phyloP scores from a whole-genome alignment of 2,797 vertebrate genomes.

The Galago senegalensis region DNA sequence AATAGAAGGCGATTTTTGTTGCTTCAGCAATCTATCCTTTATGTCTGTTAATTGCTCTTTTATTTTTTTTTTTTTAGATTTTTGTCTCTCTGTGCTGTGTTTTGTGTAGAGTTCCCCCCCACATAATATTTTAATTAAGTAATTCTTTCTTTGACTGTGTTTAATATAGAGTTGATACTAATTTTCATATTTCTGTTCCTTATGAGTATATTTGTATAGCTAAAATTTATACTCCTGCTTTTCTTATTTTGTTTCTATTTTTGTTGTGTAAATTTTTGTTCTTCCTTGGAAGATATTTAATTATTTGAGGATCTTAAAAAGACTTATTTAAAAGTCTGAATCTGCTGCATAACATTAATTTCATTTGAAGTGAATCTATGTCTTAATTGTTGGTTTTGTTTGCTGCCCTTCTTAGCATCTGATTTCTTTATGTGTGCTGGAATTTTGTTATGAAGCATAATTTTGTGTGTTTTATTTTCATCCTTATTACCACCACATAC shows the following conservation, averaged over 20 bases:
- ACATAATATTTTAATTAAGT: background rate
- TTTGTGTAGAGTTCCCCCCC: background rate
- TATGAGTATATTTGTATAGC: background rate
- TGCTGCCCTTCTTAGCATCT: background rate
- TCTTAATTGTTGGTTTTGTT: background rate
- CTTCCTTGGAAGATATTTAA: background rate
- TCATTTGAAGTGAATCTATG: background rate
- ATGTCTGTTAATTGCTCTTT: background rate
- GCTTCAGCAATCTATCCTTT: background rate
- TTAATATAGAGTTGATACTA: background rate
- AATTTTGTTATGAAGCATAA: background rate
- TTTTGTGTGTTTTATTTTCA: background rate
- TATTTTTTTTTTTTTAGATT: background rate
- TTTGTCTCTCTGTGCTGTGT: background rate
- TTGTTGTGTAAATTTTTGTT: background rate
- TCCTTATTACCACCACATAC: background rate
- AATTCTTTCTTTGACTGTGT: background rate
- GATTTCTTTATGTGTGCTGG: background rate
- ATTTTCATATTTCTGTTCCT: constrained; percentile 8
- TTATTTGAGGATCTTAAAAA: background rate
- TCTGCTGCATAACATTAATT: background rate
- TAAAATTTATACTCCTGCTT: background rate
- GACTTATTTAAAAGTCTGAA: background rate
- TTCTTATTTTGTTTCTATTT: background rate
- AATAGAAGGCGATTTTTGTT: background rate